Evolutionary conservation across 1,140 invertebrate genomes (phyloP), one percentile per base, ranked within the genome.

Genomic region (Phthorimaea operculella): DNA sequence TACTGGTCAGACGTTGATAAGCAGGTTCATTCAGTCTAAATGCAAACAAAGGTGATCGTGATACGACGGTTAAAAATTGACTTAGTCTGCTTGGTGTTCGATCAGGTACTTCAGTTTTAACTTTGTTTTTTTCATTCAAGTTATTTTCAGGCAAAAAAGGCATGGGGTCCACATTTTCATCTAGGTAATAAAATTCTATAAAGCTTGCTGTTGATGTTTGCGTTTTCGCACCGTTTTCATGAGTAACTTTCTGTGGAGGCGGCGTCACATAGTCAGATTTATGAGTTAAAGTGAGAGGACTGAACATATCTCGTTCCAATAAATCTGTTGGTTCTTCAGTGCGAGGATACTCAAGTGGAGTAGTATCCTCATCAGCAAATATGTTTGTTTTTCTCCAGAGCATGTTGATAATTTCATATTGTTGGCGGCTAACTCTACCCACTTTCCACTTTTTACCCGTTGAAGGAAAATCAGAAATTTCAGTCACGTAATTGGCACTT

Each of bases 111-210:
- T 28, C 21, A 2, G 21, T 28, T 4, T 28, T 28, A 28, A 28
- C 6, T 28, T n/a, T 39, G 36, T 3, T 39, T 39, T 2, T 39
- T 39, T 39, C 21, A 28, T 2, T 28, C 6, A 28, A 28, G 2
- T 28, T 28, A 28, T 4, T 39, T 39, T 39, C 8, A 39, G 36
- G 36, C 10, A 39, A 12, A 12, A 9, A 10, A 12, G 36, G 3
- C 3, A 39, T 39, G 8, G 36, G 36, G 36, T 39, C 36, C 16
- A 16, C 45, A 47, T 47, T 57, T 49, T 76, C 65, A 59, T 81
- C 73, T 49, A 74, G 65, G 63, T 83, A 83, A 59, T 81, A 70
- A 64, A 83, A 83, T 60, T 83, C 79, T 44, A 83, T 81, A 45
- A 62, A 74, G 66, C 77, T 77, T 18, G 68, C 63, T 12, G 74